Evolutionary conservation across 1,140 invertebrate species (phyloP).

Genomic region (Tetramorium simillimum): DNA sequence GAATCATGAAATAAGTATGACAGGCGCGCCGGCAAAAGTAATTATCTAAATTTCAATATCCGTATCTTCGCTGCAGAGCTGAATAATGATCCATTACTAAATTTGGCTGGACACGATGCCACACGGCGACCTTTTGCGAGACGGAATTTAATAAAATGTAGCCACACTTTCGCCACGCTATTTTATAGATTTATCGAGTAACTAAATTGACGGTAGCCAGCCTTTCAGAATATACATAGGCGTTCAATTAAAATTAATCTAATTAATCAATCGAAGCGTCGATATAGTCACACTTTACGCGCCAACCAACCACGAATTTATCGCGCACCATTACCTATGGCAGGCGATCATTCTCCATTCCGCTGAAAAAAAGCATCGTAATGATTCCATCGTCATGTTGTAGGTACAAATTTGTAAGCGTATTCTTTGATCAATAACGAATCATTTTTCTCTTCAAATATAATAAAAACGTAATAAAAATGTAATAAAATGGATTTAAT

Average conservation of each 20-base stretch:
- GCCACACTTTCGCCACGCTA: slow-evolving; percentile 55
- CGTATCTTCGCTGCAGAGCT: slow-evolving; percentile 33
- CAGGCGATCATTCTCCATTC: slow-evolving; percentile 4
- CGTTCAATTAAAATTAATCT: slow-evolving; percentile 68
- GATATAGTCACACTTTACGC: slow-evolving; percentile 45
- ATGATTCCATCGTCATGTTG: not conserved
- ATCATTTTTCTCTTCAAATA: not conserved
- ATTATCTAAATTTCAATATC: slow-evolving; percentile 48
- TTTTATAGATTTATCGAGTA: slow-evolving; percentile 69
- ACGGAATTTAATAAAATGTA: slow-evolving; percentile 68
- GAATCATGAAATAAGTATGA: not conserved
- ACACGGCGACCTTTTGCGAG: slow-evolving; percentile 46
- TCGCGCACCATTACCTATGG: slow-evolving; percentile 56
- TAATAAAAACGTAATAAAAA: not conserved
- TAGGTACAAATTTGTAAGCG: not conserved
- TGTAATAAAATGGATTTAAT: not conserved
- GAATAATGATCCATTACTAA: slow-evolving; percentile 64
- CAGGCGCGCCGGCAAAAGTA: slow-evolving; percentile 1
- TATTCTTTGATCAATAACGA: not conserved
- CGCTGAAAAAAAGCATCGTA: not conserved
- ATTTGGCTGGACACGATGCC: slow-evolving; percentile 43
- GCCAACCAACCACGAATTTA: slow-evolving; percentile 52
- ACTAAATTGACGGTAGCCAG: slow-evolving; percentile 53
- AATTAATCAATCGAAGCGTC: slow-evolving; percentile 60
- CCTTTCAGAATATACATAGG: slow-evolving; percentile 53